Evolutionary conservation across 2,888 invertebrate species (phyloP), one percentile per base, ranked within the genome.

Genomic region (Eristalis tenax): DNA sequence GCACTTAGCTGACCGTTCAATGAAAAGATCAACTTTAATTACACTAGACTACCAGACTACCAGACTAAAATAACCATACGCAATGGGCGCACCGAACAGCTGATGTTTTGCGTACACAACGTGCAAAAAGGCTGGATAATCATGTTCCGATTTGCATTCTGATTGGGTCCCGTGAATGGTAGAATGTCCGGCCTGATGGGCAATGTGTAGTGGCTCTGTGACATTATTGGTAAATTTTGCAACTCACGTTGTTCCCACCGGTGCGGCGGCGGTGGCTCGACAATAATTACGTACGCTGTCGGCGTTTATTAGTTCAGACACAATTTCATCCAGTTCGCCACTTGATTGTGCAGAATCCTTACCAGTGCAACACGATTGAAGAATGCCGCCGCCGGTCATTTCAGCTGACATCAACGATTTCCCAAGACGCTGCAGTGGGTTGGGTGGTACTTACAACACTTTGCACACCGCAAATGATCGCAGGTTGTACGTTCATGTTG

Each of bases 141-240:
- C 38, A 18, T 61, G 73, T 76, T 63, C 15, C 22, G 61, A 35
- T 76, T 80, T 68, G 76, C 66, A 74, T 69, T 74, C 43, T 69
- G 56, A 85, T 83, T 66, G 35, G 22, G 50, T 68, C 23, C n/a
- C 50, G 2, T 6, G 32, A 32, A 32, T 6, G 32, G 8, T 6
- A 4, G 26, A 26, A 32, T 5, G 32, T 2, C 32, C 32, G 32
- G 32, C 32, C 4, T 32, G 32, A 32, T n/a, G 43, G 15, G 18
- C 43, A 43, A 43, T 43, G 6, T 6, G n/a, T n/a, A 4, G 6
- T 43, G 43, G 1, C 5, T 43, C 43, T 4, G 43, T 43, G 43
- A 43, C 43, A 43, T 43, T 43, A 43, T 43, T 13, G 35, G 35
- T 35, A 35, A 11, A 13, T 10, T 1, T 38, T 6, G 43, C 43